A percentile compares a stretch with the other conserved stretches of the same genome.
phyloP scores from a whole-genome alignment of 2,888 invertebrate genomes.

The Drosophila siamana region DNA sequence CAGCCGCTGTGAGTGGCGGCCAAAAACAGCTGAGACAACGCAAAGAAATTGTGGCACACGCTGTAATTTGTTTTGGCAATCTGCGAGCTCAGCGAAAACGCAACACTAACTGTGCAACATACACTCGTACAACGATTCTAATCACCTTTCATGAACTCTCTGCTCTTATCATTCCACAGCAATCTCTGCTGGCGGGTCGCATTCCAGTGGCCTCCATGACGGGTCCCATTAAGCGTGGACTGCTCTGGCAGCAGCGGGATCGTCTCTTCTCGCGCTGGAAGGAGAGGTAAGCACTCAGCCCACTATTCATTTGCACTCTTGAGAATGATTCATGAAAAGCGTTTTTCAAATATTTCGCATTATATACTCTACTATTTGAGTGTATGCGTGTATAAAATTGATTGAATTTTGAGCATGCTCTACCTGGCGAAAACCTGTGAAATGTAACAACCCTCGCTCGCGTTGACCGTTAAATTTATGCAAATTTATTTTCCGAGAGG shows the following conservation, averaged over 20 bases:
- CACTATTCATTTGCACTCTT: slow-evolving; percentile 9
- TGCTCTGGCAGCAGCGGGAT: slow-evolving; percentile 89
- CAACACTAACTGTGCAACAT: not conserved
- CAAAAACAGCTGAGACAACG: slow-evolving; percentile 66
- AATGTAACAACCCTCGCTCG: slow-evolving; percentile 34
- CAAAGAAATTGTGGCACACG: slow-evolving; percentile 44
- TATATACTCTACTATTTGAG: slow-evolving; percentile 4
- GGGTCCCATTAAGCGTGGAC: slow-evolving; percentile 88
- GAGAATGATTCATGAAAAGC: not conserved
- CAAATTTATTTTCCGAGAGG: slow-evolving; percentile 43
- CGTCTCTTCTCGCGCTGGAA: slow-evolving; percentile 89
- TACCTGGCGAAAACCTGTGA: slow-evolving; percentile 24
- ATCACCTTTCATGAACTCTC: slow-evolving; percentile 27
- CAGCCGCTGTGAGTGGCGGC: slow-evolving; percentile 44
- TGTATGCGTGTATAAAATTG: slow-evolving; percentile 35
- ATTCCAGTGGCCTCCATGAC: slow-evolving; percentile 86
- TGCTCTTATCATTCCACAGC: slow-evolving; percentile 74
- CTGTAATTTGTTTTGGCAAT: slow-evolving; percentile 49
- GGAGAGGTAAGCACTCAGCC: slow-evolving; percentile 86
- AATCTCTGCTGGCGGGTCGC: slow-evolving; percentile 84
- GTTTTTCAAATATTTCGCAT: too few species aligned
- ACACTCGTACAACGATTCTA: slow-evolving; percentile 36
- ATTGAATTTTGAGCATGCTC: slow-evolving; percentile 39
- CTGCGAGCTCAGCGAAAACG: slow-evolving; percentile 60
- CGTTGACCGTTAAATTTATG: slow-evolving; percentile 31